Percentiles rank a stretch among this genome's conserved stretches.
These are phyloP conservation scores for Echinarachnius parma DNA, from an alignment of 53 echinoderm and acorn worm genomes.

Conservation along the genomic window DNA sequence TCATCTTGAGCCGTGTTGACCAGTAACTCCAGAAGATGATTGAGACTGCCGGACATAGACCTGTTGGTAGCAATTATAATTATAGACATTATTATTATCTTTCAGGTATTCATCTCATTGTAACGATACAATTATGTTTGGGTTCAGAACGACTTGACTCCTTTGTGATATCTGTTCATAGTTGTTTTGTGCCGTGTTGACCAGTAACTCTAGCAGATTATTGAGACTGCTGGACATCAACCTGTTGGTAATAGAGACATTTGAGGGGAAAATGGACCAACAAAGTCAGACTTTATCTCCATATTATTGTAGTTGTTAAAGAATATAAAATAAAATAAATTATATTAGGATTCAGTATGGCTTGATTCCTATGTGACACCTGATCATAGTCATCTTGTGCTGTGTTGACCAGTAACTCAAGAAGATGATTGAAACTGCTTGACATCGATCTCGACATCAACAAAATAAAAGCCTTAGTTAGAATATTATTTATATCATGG, in stretches of 20 bases:
- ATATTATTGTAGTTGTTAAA: no score
- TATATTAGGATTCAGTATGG: no score
- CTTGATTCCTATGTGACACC: conserved; percentile 63
- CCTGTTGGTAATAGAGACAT: no score
- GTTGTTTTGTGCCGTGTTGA: conserved; percentile 65
- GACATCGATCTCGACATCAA: no score
- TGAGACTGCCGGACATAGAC: conserved; percentile 59
- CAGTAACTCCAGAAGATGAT: conserved; percentile 68
- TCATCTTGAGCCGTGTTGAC: conserved; percentile 72
- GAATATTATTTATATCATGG: no score
- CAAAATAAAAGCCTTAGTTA: no score
- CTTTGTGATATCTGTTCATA: conserved; percentile 63
- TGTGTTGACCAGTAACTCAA: conserved; percentile 72
- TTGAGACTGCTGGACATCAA: conserved; percentile 63
- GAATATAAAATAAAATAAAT: no score
- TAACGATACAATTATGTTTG: not conserved
- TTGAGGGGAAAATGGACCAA: no score
- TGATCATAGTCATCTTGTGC: conserved; percentile 72
- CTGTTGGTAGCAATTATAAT: conserved; percentile 11
- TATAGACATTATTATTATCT: not conserved
- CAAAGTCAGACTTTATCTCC: no score
- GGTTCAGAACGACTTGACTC: conserved; percentile 48
- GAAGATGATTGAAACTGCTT: conserved; percentile 60
- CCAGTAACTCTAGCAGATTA: conserved; percentile 71
- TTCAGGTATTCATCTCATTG: not conserved